phyloP scores from a whole-genome alignment of 2,113 vertebrate species.

The Montifringilla adamsi region DNA sequence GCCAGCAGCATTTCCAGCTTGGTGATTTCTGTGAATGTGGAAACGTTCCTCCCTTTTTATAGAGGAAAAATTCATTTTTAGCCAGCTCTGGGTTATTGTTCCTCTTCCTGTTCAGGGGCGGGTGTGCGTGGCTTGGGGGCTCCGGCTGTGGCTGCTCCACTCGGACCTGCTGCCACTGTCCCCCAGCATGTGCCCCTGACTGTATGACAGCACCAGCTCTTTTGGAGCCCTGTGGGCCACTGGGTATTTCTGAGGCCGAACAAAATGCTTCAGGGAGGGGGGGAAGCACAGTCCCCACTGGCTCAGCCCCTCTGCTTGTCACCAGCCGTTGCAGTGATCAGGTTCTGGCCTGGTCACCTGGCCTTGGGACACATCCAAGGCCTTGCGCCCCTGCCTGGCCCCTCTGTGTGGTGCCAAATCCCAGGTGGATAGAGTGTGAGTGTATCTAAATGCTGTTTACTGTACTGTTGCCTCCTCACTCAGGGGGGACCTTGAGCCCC shows the following conservation, averaged over 20 bases:
- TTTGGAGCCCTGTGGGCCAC: background rate
- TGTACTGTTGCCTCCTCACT: background rate
- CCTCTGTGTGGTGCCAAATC: background rate
- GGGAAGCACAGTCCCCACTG: background rate
- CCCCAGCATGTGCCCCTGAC: background rate
- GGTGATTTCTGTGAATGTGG: slow-evolving; percentile 11
- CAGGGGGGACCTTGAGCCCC: rapidly evolving
- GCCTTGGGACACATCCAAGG: background rate
- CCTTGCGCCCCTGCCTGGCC: rapidly evolving
- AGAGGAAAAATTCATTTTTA: slow-evolving; percentile 38
- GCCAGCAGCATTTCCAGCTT: background rate
- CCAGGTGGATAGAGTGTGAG: background rate
- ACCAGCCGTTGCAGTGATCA: background rate
- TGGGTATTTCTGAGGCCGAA: background rate
- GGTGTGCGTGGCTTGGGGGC: background rate
- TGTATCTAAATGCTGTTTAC: background rate
- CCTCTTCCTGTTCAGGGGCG: background rate
- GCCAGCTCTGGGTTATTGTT: slow-evolving; percentile 36
- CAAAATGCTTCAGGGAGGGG: background rate
- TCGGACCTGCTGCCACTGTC: background rate
- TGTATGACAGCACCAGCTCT: rapidly evolving
- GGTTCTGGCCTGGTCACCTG: rapidly evolving
- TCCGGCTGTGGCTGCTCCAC: background rate
- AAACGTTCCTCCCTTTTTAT: slow-evolving; percentile 42
- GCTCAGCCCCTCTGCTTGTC: background rate